Conservation (phyloP, 2,113 vertebrate species). For the Circaetus cinerascens region DNA sequence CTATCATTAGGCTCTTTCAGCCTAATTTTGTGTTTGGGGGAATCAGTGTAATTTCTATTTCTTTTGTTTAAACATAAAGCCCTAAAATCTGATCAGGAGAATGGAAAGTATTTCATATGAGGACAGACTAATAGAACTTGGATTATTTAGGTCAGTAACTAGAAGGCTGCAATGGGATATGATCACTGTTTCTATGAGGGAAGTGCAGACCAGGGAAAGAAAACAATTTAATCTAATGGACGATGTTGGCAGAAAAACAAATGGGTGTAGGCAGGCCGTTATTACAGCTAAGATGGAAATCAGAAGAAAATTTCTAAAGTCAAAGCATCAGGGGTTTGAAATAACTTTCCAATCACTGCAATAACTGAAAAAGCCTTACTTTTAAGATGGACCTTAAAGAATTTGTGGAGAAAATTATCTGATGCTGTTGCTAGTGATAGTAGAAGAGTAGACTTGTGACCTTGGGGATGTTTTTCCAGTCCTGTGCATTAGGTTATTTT, state of each 20-base stretch:
- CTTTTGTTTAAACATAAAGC: neutral
- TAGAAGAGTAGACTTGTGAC: neutral
- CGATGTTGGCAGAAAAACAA: neutral
- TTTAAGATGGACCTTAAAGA: neutral
- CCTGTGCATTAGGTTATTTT: neutral
- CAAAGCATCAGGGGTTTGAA: neutral
- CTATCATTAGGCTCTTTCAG: neutral
- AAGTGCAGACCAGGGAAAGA: neutral
- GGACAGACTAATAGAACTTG: neutral
- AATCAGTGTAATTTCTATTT: neutral
- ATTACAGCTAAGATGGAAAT: neutral
- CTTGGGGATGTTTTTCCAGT: neutral
- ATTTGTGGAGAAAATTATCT: neutral
- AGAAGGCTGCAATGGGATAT: neutral
- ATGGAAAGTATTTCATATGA: neutral
- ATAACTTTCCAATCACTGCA: neutral
- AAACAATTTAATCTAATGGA: neutral
- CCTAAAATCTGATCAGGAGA: neutral
- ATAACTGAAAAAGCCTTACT: neutral
- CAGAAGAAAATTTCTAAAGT: neutral
- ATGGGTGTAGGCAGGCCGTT: neutral
- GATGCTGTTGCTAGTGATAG: neutral
- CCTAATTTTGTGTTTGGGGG: neutral
- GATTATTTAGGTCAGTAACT: neutral
- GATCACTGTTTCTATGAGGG: neutral